These are phyloP conservation scores for Sinocyclocheilus rhinocerous DNA, from an alignment of 2,113 vertebrate genomes.

Conservation along the genomic window DNA sequence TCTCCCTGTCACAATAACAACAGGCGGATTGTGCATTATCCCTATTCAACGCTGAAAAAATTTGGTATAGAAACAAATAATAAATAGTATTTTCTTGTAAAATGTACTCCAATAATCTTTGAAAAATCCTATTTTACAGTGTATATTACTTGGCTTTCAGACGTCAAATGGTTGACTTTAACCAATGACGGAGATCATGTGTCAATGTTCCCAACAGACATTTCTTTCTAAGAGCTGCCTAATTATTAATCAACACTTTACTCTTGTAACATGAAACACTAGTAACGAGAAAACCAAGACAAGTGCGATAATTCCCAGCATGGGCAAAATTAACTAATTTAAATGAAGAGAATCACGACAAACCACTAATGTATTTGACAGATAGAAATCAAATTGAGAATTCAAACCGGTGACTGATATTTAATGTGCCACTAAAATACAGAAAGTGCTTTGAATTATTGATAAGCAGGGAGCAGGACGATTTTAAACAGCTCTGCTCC, in stretches of 20 bases:
- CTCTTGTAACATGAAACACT: slow-evolving; percentile 34
- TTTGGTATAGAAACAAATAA: too few relatives aligned
- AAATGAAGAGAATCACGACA: slow-evolving; percentile 56
- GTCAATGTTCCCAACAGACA: slow-evolving; percentile 32
- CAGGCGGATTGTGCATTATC: too few relatives aligned
- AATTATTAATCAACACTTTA: slow-evolving; percentile 53
- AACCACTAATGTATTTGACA: slow-evolving; percentile 67
- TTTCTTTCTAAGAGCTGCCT: slow-evolving; percentile 24
- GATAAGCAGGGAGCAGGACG: slow-evolving; percentile 90
- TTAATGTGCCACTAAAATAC: slow-evolving; percentile 87
- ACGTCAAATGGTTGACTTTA: slow-evolving; percentile 21
- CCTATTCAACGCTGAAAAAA: too few relatives aligned
- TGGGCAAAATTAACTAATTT: slow-evolving; percentile 49
- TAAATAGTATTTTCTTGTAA: not conserved
- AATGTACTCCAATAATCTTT: not conserved
- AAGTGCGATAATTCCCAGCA: slow-evolving; percentile 34
- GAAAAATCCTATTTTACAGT: too few relatives aligned
- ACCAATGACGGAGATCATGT: slow-evolving; percentile 38
- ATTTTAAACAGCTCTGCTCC: slow-evolving; percentile 88
- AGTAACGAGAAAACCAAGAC: slow-evolving; percentile 47
- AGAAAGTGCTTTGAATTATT: slow-evolving; percentile 94
- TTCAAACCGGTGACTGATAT: slow-evolving; percentile 81
- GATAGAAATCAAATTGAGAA: slow-evolving; percentile 71
- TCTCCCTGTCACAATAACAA: not conserved
- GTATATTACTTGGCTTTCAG: slow-evolving; percentile 25